Conservation (phyloP, 2,888 invertebrate genomes). For the Onchidella celtica region DNA sequence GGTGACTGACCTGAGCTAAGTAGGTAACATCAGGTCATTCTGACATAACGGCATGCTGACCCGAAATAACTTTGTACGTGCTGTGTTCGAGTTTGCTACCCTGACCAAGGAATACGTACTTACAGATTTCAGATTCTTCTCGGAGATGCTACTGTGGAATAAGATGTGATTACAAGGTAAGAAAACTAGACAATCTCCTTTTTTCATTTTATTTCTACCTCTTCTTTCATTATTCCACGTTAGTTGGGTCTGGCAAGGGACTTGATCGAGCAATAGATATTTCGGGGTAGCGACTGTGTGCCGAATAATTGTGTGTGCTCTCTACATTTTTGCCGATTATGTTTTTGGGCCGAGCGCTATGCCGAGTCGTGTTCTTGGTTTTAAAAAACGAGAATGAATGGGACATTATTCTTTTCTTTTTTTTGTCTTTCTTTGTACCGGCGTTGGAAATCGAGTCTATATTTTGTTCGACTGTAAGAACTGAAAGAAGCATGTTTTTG, state of each 20-base stretch:
- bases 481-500: no score
- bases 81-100: constrained; percentile 25
- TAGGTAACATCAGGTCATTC: constrained; percentile 57
- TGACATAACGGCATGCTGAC: constrained; percentile 57
- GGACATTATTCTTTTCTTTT: background rate
- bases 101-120: constrained; percentile 30
- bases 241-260: background rate
- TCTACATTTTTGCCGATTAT: background rate
- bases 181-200: background rate
- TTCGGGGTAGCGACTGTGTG: constrained; percentile 8
- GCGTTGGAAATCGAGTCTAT: background rate
- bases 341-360: background rate
- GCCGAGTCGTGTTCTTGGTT: background rate
- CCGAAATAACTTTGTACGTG: constrained; percentile 52
- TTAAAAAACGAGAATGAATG: no score
- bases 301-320: background rate
- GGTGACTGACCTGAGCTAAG: constrained; percentile 56
- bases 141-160: background rate
- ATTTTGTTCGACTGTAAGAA: no score
- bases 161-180: constrained; percentile 20
- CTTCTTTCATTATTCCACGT: background rate
- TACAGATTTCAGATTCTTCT: constrained; percentile 3
- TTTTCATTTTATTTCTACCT: background rate
- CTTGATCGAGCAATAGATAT: background rate
- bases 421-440: background rate